Evolutionary conservation across 35 echinoderm and acorn worm species (phyloP), one percentile per base, ranked within the genome.

Genomic region (Ophioderma brevispina): DNA sequence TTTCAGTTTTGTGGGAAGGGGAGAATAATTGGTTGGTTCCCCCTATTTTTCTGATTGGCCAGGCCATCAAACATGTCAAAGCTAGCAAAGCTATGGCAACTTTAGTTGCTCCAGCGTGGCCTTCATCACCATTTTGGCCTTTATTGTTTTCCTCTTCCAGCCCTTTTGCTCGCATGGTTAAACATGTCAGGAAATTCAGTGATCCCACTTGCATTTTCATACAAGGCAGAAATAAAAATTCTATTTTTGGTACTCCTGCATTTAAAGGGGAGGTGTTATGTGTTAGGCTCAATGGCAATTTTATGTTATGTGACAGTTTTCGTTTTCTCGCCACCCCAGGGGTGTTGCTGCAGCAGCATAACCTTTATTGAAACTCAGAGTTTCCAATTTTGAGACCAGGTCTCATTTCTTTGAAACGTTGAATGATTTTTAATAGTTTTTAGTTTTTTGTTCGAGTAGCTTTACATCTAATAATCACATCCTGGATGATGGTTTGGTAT

Each of bases 201-300:
- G 46, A 85, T 75, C 49, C 83, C 3, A 1, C 6, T 13, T 10
- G 32, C 23, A 70, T 85, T 21, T 85, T 75, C 38, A 17, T 85
- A 10, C 49, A 75, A 70, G 52, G 52, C 13, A 0, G 83, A 11
- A 64, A 49, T 13, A n/a, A 1, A 0, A 75, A 85, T 18, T 85
- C 50, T 64, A 36, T 85, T 70, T 37, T 85, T 85, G 31, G 83
- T 14, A 64, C 83, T 35, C 28, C 13, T 0, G 70, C 64, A 85
- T 85, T 85, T 36, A 13, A 64, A 36, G 36, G 50, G 21, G 46
- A 33, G 36, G 52, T 85, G 21, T 64, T 85, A 64, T 85, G 59
- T 30, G 28, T 70, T 2, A 70, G 59, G 28, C n/a, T 70, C 10
- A 25, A 70, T 25, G 59, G 59, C 41, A 46, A 46, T 46, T 4